phyloP scores from a whole-genome alignment of 2,113 vertebrate genomes.

The Sus scrofa region T2T-Sscrofa CM000816.6:81919501-81920000 shows the following conservation, averaged over 20 bases:
- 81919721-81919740: background rate
- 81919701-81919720: background rate
- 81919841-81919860: background rate
- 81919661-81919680: background rate
- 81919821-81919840: background rate
- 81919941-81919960: background rate
- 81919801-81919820: background rate
- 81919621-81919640: background rate
- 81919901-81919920: background rate
- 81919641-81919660: background rate
- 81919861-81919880: constrained; percentile 9
- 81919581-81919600: background rate
- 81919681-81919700: background rate
- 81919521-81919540: background rate
- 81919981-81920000: background rate
- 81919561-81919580: background rate
- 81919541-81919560: background rate
- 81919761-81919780: background rate
- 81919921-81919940: constrained; percentile 58
- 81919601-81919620: constrained; percentile 4
- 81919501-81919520: background rate
- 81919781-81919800: background rate
- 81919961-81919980: constrained; percentile 10
- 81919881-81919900: background rate
- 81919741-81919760: background rate